Evolutionary conservation across 1,140 invertebrate genomes (phyloP).

Genomic region (Dreissena polymorpha): DNA sequence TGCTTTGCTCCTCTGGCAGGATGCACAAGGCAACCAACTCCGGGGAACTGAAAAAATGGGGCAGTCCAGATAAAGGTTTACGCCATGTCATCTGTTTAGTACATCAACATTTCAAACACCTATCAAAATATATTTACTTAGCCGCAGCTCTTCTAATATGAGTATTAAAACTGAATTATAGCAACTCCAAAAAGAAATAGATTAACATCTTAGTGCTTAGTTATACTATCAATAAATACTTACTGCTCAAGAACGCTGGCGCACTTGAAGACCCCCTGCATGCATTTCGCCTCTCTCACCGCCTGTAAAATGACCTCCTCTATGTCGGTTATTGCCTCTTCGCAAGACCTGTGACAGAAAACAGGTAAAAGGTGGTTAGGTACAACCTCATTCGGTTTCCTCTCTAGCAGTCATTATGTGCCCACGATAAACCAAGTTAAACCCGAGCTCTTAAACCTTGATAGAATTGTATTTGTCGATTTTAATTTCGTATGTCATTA

Average conservation of each 20-base stretch:
- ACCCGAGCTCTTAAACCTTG: no score
- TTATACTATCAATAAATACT: slow-evolving; percentile 5
- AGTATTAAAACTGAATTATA: no score
- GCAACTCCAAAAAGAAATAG: no score
- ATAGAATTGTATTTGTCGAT: no score
- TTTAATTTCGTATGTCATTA: no score
- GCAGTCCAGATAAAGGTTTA: no score
- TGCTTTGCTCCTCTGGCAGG: slow-evolving; percentile 59
- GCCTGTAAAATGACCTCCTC: slow-evolving; percentile 22
- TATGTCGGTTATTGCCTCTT: slow-evolving; percentile 10
- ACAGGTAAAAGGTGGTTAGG: background rate
- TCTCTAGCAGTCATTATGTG: no score
- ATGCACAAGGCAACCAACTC: slow-evolving; percentile 74
- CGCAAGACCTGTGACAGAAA: slow-evolving; percentile 26
- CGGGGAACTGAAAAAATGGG: slow-evolving; percentile 62
- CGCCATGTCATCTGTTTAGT: no score
- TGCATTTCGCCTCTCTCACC: slow-evolving; percentile 29
- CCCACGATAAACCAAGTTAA: no score
- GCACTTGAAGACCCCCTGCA: slow-evolving; percentile 31
- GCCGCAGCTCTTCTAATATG: no score
- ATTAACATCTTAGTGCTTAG: no score
- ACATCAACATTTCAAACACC: background rate
- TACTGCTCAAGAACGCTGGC: slow-evolving; percentile 50
- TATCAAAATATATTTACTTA: background rate
- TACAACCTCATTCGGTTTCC: no score